Evolutionary conservation across 2,113 vertebrate species (phyloP).

Genomic region (Oreamnos americanus): DNA sequence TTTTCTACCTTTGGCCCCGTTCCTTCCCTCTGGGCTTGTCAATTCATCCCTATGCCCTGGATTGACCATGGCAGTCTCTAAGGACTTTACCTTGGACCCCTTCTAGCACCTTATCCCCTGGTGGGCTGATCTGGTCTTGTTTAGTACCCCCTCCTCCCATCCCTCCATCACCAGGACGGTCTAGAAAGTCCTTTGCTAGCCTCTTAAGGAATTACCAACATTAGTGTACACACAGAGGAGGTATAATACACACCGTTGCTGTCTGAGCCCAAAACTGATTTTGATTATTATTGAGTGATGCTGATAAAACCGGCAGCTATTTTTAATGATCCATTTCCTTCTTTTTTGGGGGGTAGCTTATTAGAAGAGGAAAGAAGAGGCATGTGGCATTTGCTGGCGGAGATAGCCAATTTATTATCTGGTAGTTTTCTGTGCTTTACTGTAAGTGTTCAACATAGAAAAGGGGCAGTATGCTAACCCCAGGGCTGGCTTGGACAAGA

Average conservation of each 20-base stretch:
- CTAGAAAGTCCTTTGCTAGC: background rate
- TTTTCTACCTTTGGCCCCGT: background rate
- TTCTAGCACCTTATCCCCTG: background rate
- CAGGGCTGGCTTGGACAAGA: background rate
- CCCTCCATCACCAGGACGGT: background rate
- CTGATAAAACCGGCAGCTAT: conserved; percentile 17
- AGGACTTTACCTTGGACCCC: background rate
- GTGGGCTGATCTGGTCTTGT: background rate
- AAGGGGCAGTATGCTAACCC: background rate
- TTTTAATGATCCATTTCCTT: conserved; percentile 59
- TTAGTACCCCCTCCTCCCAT: background rate
- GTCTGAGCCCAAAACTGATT: background rate
- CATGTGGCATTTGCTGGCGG: conserved; percentile 37
- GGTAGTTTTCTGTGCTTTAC: conserved; percentile 38
- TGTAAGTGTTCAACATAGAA: background rate
- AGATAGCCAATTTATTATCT: conserved; percentile 42
- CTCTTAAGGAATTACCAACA: background rate
- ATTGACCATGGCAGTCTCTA: background rate
- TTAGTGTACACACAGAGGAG: background rate
- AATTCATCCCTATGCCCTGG: background rate
- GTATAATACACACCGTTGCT: background rate
- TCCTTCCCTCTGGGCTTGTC: background rate
- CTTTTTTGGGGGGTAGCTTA: conserved; percentile 13
- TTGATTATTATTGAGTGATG: background rate
- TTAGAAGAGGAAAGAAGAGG: conserved; percentile 36